A percentile compares a stretch with the other conserved stretches of the same genome.
phyloP scores from a whole-genome alignment of 2,113 vertebrate species.

The Hippopotamus amphibius region DNA sequence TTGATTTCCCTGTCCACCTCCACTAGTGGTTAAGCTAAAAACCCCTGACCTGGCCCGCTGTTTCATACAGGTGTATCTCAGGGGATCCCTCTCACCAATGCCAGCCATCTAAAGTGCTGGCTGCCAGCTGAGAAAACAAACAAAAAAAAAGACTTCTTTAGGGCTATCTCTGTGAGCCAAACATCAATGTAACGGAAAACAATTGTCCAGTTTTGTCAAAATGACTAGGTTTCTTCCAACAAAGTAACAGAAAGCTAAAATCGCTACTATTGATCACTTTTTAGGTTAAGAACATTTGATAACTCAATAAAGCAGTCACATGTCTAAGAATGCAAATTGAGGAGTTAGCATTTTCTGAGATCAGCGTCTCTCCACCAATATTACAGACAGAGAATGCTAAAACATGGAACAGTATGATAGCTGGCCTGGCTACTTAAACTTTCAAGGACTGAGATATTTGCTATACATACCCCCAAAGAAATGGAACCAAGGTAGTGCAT shows the following conservation, averaged over 20 bases:
- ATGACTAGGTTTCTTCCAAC: constrained; percentile 42
- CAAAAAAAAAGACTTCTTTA: neutral
- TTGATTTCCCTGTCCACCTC: neutral
- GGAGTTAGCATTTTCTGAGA: constrained; percentile 49
- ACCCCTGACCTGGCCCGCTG: neutral
- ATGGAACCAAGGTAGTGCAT: neutral
- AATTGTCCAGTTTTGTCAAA: constrained; percentile 3
- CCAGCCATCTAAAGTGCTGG: neutral
- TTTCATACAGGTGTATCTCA: neutral
- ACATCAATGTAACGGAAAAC: neutral
- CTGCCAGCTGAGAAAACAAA: neutral
- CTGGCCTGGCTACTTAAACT: constrained; percentile 12
- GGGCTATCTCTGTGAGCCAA: neutral
- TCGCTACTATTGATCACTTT: constrained; percentile 33
- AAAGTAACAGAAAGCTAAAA: constrained; percentile 59
- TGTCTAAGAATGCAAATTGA: constrained; percentile 49
- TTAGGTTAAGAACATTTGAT: constrained; percentile 45
- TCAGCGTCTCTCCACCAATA: neutral
- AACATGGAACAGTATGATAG: neutral
- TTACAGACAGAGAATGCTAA: neutral
- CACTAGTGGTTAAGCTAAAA: neutral
- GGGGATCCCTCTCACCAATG: neutral
- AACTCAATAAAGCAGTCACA: constrained; percentile 40
- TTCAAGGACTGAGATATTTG: constrained; percentile 16
- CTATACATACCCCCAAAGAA: neutral